These are phyloP conservation scores for Parotocinclus haroldoi DNA, from an alignment of 2,797 vertebrate genomes.

Conservation along the genomic window DNA sequence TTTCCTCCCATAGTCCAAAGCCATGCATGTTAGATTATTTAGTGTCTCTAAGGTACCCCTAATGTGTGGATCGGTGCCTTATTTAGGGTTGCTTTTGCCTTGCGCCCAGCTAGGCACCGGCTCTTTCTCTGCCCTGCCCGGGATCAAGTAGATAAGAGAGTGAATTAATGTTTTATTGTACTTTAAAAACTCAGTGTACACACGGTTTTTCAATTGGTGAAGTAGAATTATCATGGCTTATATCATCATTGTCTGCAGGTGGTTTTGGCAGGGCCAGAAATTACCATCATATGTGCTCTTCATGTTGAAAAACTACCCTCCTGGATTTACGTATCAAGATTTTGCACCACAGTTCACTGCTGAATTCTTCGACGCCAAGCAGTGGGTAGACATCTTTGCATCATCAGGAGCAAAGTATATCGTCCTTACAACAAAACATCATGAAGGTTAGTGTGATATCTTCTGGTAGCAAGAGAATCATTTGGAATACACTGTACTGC, in stretches of 20 bases:
- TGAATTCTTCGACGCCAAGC: conserved; percentile 83
- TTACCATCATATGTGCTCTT: conserved; percentile 75
- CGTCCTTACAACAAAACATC: conserved; percentile 95
- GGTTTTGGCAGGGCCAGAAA: conserved; percentile 83
- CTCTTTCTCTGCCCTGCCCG: too few species aligned
- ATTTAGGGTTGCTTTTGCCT: too few species aligned
- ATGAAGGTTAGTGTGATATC: conserved; percentile 81
- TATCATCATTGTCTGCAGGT: conserved; percentile 67
- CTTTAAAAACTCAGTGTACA: too few species aligned
- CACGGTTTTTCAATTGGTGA: too few species aligned
- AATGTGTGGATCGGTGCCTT: too few species aligned
- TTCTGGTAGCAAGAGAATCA: not conserved
- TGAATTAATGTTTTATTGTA: too few species aligned
- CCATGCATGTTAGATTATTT: too few species aligned
- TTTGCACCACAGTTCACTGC: conserved; percentile 86
- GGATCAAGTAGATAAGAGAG: too few species aligned
- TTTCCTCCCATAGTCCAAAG: too few species aligned
- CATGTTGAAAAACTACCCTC: conserved; percentile 87
- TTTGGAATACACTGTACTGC: not conserved
- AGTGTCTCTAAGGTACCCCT: too few species aligned
- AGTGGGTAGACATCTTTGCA: conserved; percentile 85
- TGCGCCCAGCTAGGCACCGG: too few species aligned
- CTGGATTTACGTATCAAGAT: conserved; percentile 84
- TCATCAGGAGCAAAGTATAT: conserved; percentile 92
- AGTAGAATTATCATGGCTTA: too few species aligned